Evolutionary conservation across 2,797 vertebrate species (phyloP).

Genomic region (Chiloscyllium punctatum): DNA sequence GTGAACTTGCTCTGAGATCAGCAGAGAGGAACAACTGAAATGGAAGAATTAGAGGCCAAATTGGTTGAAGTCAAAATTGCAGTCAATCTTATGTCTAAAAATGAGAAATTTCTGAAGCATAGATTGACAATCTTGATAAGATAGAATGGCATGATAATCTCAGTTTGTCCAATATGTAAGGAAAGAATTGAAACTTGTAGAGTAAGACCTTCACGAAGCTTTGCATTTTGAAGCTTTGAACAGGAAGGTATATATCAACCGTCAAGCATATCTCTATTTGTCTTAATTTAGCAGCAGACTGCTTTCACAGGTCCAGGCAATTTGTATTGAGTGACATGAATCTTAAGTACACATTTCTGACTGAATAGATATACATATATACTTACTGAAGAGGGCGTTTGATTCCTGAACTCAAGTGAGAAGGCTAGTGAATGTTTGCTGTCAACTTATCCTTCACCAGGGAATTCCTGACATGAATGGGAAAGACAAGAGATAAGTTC

Average conservation of each 20-base stretch:
- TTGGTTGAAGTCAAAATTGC: background rate
- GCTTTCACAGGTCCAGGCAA: background rate
- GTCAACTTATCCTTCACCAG: background rate
- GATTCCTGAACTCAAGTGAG: background rate
- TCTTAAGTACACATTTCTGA: background rate
- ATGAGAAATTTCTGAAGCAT: background rate
- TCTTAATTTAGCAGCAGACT: background rate
- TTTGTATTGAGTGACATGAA: background rate
- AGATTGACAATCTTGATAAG: background rate
- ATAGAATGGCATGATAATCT: background rate
- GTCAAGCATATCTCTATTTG: conserved; percentile 15
- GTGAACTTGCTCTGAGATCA: background rate
- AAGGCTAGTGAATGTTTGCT: background rate
- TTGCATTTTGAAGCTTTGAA: conserved; percentile 26
- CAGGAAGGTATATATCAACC: background rate
- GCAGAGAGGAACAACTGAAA: background rate
- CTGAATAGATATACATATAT: background rate
- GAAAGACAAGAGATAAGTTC: background rate
- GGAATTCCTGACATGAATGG: background rate
- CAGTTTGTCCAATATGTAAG: background rate
- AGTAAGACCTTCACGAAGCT: background rate
- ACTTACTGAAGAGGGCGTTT: no score
- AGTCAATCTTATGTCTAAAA: background rate
- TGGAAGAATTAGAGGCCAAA: conserved; percentile 13
- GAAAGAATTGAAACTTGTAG: background rate